phyloP scores from a whole-genome alignment of 2,113 vertebrate species.

The Pyxicephalus adspersus region DNA sequence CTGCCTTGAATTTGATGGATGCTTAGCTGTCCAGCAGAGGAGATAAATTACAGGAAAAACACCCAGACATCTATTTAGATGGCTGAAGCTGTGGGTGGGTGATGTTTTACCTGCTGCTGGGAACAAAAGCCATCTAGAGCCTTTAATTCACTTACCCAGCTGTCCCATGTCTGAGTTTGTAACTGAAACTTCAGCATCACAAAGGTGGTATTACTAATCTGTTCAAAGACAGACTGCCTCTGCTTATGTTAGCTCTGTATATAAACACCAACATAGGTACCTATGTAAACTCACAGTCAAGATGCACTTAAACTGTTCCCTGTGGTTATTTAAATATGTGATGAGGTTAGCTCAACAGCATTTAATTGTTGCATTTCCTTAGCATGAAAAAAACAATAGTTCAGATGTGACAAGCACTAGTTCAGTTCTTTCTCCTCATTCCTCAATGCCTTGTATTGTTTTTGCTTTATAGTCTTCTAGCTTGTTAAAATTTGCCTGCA shows the following conservation, averaged over 20 bases:
- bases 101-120: conserved; percentile 25
- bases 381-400: conserved; percentile 31
- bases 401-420: conserved; percentile 15
- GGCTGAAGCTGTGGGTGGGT: conserved; percentile 60
- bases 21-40: conserved; percentile 20
- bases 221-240: conserved; percentile 64
- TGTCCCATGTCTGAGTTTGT: conserved; percentile 44
- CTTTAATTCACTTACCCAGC: conserved; percentile 34
- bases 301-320: conserved; percentile 53
- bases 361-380: conserved; percentile 30
- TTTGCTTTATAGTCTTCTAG: conserved; percentile 24
- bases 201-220: conserved; percentile 15
- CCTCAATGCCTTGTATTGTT: conserved; percentile 40
- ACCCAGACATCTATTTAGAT: conserved; percentile 63
- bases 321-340: conserved; percentile 36
- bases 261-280: conserved; percentile 60
- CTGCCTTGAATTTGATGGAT: conserved; percentile 31
- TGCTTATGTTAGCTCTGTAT: conserved; percentile 39
- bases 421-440: background rate
- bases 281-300: conserved; percentile 43
- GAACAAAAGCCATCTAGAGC: background rate
- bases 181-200: conserved; percentile 13
- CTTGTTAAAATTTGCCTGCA: conserved; percentile 44
- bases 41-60: conserved; percentile 46
- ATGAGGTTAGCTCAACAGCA: conserved; percentile 34